Evolutionary conservation across 2,888 invertebrate species (phyloP), one percentile per base, ranked within the genome.

Genomic region (Pseudolycoriella hygida): DNA sequence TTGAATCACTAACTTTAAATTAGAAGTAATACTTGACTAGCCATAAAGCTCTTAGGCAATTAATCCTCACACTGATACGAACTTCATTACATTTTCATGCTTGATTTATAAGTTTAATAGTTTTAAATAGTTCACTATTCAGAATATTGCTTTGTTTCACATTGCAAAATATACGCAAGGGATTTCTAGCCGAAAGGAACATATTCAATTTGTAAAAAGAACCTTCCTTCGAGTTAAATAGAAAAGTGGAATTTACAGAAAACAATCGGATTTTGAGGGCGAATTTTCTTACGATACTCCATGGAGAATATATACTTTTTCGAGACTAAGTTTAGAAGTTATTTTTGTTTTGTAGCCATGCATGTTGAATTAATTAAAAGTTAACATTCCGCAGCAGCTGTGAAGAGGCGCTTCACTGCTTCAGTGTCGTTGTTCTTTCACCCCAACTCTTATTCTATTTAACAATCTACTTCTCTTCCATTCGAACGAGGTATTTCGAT

Each of bases 321-420:
- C n/a, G n/a, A n/a, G n/a, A n/a, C n/a, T n/a, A n/a, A n/a, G n/a
- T n/a, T n/a, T n/a, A n/a, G n/a, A n/a, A n/a, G n/a, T n/a, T n/a
- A n/a, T n/a, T n/a, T n/a, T n/a, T n/a, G n/a, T n/a, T n/a, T n/a
- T n/a, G n/a, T n/a, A n/a, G n/a, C n/a, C n/a, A 25, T 25, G 25
- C 25, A 25, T 25, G 25, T 25, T 25, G 25, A 25, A 25, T 25
- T 25, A 25, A 25, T 25, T 25, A 25, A 25, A 25, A 25, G 25
- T 25, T 25, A 25, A 37, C 43, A 43, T 43, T 43, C 43, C 43
- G n/a, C 20, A 44, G 39, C 44, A 44, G 44, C 44, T 44, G 44
- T 25, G 17, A 44, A 44, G 30, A 44, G 39, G 38, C 38, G 44
- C 39, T 38, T 44, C 44, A 15, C 32, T 38, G 39, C n/a, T 25